Base-by-base conservation (phyloP, 2,797 vertebrate genomes). In the Myotis pilosus region DNA sequence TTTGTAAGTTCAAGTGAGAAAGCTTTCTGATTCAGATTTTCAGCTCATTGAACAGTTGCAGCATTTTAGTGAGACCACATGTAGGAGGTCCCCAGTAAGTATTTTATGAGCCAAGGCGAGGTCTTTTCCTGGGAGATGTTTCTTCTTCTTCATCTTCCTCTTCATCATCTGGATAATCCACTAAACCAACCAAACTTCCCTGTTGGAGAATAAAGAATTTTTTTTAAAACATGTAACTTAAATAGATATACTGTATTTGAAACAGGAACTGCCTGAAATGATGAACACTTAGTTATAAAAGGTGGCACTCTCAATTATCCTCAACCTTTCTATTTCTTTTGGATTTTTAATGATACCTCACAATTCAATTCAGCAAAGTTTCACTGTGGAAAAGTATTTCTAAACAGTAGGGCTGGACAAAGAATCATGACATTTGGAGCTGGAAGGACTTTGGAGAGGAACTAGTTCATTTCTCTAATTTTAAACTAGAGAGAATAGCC, bases 141-240 rank as follows among this genome's bases (percentile, higher is more conserved):
- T 99, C 99, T 96, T 99, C 99, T 75, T 99, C 99, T 55, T 98
- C 99, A 0, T 99, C 99, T 9, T 99, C 99, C 0, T 99, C 99
- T 98, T 99, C 99, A 87, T 99, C 99, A 38, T 99, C 99, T 64
- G 99, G 99, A 97, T 99, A 99, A 98, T 99, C 99, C 98, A 99
- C 99, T 93, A 99, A 98, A 90, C 99, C 99, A 82, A 99, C 99
- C 91, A 99, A 98, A 97, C 99, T 99, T 60, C 99, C 99, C 99
- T 99, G 85, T n/a, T 86, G 92, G 93, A 80, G 69, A 88, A 72
- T 69, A 47, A 44, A 51, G 94, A 90, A 69, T 75, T 71, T 41
- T 72, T 92, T 82, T 47, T 28, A 4, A 23, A 87, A 74, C 23
- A 69, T 66, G 13, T 84, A 84, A 94, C 15, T 51, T 87, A 64